Percentiles rank a stretch among this genome's conserved stretches.
Conservation (phyloP, 2,797 vertebrate species). For the Columba guinea region DNA sequence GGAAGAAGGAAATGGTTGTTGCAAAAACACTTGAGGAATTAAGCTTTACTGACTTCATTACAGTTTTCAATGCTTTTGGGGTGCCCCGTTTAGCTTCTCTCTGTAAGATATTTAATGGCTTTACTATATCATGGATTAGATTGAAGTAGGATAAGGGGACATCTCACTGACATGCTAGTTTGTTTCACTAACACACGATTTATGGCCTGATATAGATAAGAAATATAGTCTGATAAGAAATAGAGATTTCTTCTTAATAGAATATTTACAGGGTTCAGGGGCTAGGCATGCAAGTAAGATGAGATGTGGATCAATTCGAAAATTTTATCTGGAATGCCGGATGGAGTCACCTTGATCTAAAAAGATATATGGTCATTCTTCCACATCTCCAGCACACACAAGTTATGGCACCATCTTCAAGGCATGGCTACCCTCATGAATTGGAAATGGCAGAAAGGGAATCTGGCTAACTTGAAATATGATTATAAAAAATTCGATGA, state of each 20-base stretch:
- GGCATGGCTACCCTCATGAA: neutral
- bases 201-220: conserved; percentile 2
- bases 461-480: neutral
- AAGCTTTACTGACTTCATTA: neutral
- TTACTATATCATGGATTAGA: neutral
- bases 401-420: neutral
- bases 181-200: neutral
- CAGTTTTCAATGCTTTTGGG: neutral
- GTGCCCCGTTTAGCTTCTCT: neutral
- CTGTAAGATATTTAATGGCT: neutral
- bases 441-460: neutral
- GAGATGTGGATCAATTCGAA: neutral
- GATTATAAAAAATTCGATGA: neutral
- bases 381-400: neutral
- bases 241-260: conserved; percentile 4
- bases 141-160: neutral
- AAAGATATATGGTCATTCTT: neutral
- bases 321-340: neutral
- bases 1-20: neutral
- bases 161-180: neutral
- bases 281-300: neutral
- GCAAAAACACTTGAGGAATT: neutral
- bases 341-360: neutral
- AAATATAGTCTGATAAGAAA: conserved; percentile 12
- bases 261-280: conserved; percentile 21